Evolutionary conservation across 2,888 invertebrate species (phyloP).

Genomic region (Gastrophysa polygoni): DNA sequence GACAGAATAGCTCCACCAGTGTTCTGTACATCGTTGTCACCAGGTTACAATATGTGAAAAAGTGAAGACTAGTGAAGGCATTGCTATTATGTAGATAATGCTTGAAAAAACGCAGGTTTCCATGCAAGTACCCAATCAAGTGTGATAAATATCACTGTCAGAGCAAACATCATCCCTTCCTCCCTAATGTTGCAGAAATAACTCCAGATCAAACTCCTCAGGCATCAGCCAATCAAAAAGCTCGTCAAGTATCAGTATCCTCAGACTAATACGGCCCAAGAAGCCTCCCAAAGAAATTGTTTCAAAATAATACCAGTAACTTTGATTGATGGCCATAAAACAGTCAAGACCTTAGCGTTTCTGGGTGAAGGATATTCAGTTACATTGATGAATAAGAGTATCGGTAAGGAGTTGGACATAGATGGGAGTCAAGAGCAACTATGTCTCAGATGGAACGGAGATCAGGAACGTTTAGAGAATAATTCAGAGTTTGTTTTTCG

Average conservation of each 20-base stretch:
- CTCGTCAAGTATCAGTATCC: not conserved
- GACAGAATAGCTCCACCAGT: too few species aligned
- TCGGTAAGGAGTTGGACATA: constrained; percentile 1
- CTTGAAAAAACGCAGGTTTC: constrained; percentile 3
- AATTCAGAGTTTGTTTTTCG: not conserved
- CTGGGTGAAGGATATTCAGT: constrained; percentile 14
- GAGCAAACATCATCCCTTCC: constrained; percentile 4
- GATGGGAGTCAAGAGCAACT: constrained; percentile 3
- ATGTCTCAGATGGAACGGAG: constrained; percentile 12
- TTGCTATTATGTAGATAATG: constrained; percentile 5
- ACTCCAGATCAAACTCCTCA: not conserved
- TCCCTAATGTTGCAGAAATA: not conserved
- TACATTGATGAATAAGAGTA: constrained; percentile 3
- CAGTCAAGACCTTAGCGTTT: constrained; percentile 12
- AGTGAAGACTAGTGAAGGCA: not conserved
- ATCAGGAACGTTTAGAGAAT: constrained; percentile 5
- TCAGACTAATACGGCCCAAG: not conserved
- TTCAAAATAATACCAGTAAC: constrained; percentile 15
- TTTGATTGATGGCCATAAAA: constrained; percentile 8
- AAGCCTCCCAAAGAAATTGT: not conserved
- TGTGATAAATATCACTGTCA: not conserved
- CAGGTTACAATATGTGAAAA: not conserved
- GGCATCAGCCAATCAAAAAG: not conserved
- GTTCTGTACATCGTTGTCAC: too few species aligned
- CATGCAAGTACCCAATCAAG: constrained; percentile 9